Percentiles rank a stretch among this genome's conserved stretches.
phyloP scores from a whole-genome alignment of 2,113 vertebrate genomes.

The Marmota monax region DNA sequence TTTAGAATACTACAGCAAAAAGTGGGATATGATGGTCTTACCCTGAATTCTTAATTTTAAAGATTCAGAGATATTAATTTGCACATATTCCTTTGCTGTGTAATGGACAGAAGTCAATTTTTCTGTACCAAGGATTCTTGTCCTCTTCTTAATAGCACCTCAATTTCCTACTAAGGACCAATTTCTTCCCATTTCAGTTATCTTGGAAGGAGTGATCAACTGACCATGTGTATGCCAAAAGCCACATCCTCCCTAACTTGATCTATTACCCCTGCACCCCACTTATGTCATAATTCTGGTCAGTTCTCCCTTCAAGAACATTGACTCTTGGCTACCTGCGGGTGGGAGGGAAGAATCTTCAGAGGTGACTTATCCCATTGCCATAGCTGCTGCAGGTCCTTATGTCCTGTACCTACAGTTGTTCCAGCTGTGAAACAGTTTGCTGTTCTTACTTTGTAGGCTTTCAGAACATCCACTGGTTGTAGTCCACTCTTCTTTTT shows the following conservation, averaged over 20 bases:
- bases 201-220: not conserved
- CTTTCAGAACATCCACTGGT: not conserved
- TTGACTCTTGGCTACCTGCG: not conserved
- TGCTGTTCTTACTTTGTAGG: not conserved
- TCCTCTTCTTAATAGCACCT: not conserved
- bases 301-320: not conserved
- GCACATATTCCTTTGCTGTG: not conserved
- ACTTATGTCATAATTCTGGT: not conserved
- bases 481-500: not conserved
- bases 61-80: not conserved
- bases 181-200: not conserved
- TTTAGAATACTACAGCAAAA: not conserved
- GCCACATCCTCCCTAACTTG: not conserved
- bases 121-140: not conserved
- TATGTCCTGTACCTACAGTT: not conserved
- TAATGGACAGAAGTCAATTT: not conserved
- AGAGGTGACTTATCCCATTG: not conserved
- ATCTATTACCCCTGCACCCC: not conserved
- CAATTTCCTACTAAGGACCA: not conserved
- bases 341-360: not conserved
- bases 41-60: not conserved
- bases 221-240: not conserved
- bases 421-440: not conserved
- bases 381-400: not conserved
- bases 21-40: not conserved